Evolutionary conservation across 2,797 vertebrate genomes (phyloP).

Genomic region (Micromesistius poutassou): DNA sequence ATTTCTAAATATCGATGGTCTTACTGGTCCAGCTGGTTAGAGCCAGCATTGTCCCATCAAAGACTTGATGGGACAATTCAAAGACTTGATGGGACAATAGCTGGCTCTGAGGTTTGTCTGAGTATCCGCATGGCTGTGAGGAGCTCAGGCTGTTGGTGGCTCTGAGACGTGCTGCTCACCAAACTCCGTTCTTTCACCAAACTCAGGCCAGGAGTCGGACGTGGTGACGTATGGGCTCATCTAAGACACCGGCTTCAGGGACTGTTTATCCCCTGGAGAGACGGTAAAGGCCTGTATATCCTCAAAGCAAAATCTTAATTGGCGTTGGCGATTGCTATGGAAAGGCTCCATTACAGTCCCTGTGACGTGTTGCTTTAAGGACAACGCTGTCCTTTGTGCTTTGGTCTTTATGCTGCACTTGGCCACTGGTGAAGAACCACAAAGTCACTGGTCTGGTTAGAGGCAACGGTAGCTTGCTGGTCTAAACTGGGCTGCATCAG

Average conservation of each 20-base stretch:
- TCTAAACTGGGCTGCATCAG: too few species aligned
- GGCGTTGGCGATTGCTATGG: too few species aligned
- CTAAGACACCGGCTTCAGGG: not conserved
- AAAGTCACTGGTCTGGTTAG: not conserved
- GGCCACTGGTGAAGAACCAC: too few species aligned
- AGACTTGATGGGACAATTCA: not conserved
- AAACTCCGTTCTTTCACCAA: not conserved
- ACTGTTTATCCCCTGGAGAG: not conserved
- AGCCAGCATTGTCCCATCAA: not conserved
- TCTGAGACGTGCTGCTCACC: not conserved
- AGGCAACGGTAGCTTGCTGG: not conserved
- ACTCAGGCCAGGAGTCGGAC: not conserved
- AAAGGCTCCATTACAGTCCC: too few species aligned
- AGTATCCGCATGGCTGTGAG: not conserved
- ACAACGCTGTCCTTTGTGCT: too few species aligned
- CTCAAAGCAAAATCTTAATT: too few species aligned
- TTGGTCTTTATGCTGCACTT: too few species aligned
- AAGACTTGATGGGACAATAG: too few species aligned
- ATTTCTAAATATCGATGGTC: not conserved
- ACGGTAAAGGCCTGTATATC: not conserved
- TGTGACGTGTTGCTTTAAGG: too few species aligned
- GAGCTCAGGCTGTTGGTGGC: not conserved
- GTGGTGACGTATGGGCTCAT: not conserved
- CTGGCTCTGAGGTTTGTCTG: not conserved
- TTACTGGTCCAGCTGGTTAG: not conserved